Conservation (phyloP, 2,113 vertebrate genomes). For the Chiloscyllium plagiosum region DNA sequence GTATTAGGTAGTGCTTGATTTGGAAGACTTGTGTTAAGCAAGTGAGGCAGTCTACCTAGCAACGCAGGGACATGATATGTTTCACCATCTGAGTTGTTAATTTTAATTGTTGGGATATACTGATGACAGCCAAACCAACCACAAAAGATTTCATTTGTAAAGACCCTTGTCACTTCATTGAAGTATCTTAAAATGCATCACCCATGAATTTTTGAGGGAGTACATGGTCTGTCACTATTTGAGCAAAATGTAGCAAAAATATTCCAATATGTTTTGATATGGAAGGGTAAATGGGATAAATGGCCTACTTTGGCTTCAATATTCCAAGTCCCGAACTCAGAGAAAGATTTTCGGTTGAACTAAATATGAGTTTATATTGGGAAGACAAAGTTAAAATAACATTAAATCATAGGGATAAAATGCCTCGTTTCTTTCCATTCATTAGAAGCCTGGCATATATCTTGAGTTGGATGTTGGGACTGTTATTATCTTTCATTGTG, state of each 20-base stretch:
- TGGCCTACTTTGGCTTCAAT: neutral
- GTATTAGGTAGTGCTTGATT: too few relatives aligned
- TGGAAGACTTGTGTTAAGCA: too few relatives aligned
- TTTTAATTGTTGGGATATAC: neutral
- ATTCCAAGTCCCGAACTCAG: neutral
- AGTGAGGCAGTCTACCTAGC: neutral
- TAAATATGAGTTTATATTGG: neutral
- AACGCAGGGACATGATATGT: neutral
- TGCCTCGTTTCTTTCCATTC: neutral
- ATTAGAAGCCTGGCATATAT: neutral
- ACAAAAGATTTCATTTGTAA: neutral
- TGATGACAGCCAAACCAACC: neutral
- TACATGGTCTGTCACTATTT: neutral
- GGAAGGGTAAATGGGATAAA: neutral
- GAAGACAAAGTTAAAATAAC: neutral
- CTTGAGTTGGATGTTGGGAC: neutral
- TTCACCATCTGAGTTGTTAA: neutral
- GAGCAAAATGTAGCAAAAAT: neutral
- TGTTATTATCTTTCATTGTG: slow-evolving; percentile 8
- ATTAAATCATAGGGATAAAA: neutral
- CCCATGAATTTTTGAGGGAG: neutral
- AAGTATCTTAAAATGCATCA: neutral
- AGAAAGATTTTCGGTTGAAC: neutral
- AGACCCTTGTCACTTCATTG: neutral
- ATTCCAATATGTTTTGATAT: neutral